Base-by-base conservation (phyloP, 2,888 invertebrate genomes). In the Lottia scabra region DNA sequence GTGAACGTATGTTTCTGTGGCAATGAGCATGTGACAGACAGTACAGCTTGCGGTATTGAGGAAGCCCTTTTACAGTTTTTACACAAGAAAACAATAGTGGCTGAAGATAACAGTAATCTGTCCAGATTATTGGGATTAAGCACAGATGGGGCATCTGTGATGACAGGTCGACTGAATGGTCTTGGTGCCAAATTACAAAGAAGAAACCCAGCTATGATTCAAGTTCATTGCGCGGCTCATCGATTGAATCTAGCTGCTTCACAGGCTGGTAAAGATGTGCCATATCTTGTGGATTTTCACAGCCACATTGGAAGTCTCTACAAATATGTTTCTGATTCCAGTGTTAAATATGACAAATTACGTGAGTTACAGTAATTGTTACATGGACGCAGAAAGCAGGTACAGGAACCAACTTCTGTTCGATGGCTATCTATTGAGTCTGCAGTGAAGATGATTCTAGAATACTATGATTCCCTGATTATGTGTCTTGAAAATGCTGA, bases 101-200 rank as follows among this genome's bases (percentile, higher is more conserved):
- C 43, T 67, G 67, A 67, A 19, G 45, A 67, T 12, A 19, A 45
- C 27, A 19, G 23, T 10, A 65, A 65, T 27, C 43, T 67, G 43
- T 56, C 27, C 6, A 46, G 48, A 23, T 12, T 68, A 16, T 27
- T 56, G 38, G 68, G 68, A 19, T 30, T 68, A 10, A 56, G 68
- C 5, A 68, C 68, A 16, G 68, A 68, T 68, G 62, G 68, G 8
- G 62, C 68, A 19, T 26, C 56, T 62, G 68, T 68, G 12, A 68
- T 68, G 68, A 68, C 68, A 10, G 62, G 68, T 8, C n/a, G 56
- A 27, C 13, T 13, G 13, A 68, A 68, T 68, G 62, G 68, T 13
- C 38, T 68, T 16, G 67, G 43, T 16, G 46, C 67, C 23, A 67
- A 67, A 46, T 23, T 67, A 23, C 43, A 44, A 23, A 19, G 23